Base-by-base conservation (phyloP, 2,113 vertebrate genomes). In the Procapra przewalskii region DNA sequence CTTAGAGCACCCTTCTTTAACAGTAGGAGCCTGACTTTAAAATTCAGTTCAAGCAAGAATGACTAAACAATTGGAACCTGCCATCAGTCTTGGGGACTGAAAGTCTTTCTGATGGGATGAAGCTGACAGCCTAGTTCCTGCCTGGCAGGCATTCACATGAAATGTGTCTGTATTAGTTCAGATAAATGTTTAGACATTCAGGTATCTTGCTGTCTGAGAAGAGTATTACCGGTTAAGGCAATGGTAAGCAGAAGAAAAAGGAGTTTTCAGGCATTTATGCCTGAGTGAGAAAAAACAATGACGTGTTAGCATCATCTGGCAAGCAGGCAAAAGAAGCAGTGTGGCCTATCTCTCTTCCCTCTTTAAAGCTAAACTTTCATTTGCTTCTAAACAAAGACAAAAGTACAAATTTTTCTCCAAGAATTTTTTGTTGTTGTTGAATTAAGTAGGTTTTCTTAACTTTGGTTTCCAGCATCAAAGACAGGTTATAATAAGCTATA, bases 21-120 rank as follows among this genome's bases (percentile, higher is more conserved):
- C 95, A 97, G 91, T 97, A 98, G 98, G 95, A 98, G 98, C 95
- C 98, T 98, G 98, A 96, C 98, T 99, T 99, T 98, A 99, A 98
- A 97, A 99, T 99, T 99, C 98, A 98, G 97, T 96, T 97, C 23
- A 29, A 97, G 98, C 97, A 98, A 98, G 97, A 98, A 98, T 98
- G 98, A 98, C 98, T 98, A 98, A 99, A 99, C 98, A 98, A 98
- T 98, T 98, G 98, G 98, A 99, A 98, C 97, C 98, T 99, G 98
- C 98, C 98, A 95, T 98, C 97, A 95, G 98, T 97, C 98, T 98
- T 97, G 97, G 97, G 98, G 98, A 98, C 97, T 98, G 97, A 97
- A 91, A 98, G 95, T 97, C 97, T 98, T 98, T 99, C 97, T 98
- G 98, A 98, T 64, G 94, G 97, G 98, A 96, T 98, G 98, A 98